Evolutionary conservation across 2,888 invertebrate species (phyloP), one percentile per base, ranked within the genome.

Genomic region (Deilephila elpenor): DNA sequence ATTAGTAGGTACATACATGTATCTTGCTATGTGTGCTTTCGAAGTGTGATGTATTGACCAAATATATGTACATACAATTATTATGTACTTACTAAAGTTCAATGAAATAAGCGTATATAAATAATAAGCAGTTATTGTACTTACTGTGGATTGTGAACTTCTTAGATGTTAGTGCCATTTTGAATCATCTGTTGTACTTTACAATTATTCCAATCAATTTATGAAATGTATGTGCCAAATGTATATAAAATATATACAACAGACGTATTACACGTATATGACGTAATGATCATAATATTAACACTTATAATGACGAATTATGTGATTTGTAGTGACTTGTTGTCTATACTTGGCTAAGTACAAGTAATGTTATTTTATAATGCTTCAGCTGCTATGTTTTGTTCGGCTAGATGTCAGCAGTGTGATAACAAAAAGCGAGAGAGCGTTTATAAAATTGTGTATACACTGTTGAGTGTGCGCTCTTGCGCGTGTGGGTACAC

Each of bases 11-110:
- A 60, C 25, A 59, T 59, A 60, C 20, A 20, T 64, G 51, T 37
- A n/a, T n/a, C 51, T 71, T 75, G 73, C 76, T 77, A 78, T 77
- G 80, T 84, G 82, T 80, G 85, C 83, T 88, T 87, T 85, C 78
- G 76, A 88, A 84, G 87, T 87, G 89, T 91, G 90, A 89, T 90
- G 87, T 84, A 87, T 85, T 89, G 89, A 91, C 90, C 89, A 91
- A 91, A 89, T 88, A 87, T 84, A 76, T 74, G 75, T 78, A 74
- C 76, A 75, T 76, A 70, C 77, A 74, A 64, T 72, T 76, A 82
- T 80, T 73, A 77, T 79, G 85, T 85, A 86, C 82, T 85, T 86
- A 86, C 75, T 82, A 82, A 84, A 76, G 78, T 85, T 86, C 83
- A 80, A 83, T 85, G 84, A 82, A 83, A 78, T 79, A 78, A 74